Conservation (phyloP, 2,888 invertebrate genomes). For the Conops quadrifasciatus region DNA sequence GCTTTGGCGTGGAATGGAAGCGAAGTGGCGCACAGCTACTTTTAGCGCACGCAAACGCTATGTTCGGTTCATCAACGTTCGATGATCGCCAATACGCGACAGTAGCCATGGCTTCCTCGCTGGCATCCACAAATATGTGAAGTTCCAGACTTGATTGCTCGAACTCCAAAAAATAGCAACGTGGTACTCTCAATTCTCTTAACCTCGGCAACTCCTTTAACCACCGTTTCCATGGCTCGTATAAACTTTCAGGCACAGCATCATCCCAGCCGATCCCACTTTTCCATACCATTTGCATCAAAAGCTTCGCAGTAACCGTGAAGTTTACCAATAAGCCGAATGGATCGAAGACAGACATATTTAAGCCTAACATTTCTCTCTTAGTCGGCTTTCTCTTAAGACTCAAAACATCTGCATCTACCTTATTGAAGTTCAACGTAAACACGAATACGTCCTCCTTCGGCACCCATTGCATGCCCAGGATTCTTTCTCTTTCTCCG, state of each 20-base stretch:
- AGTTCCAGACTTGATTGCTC: slow-evolving; percentile 30
- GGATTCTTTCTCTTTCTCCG: too few relatives aligned
- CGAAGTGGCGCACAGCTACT: not conserved
- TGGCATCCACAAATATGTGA: slow-evolving; percentile 32
- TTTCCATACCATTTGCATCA: slow-evolving; percentile 36
- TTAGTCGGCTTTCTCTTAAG: slow-evolving; percentile 36
- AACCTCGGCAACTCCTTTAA: not conserved
- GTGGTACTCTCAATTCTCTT: slow-evolving; percentile 4
- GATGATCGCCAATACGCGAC: slow-evolving; percentile 9
- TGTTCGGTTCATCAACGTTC: not conserved
- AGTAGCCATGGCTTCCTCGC: slow-evolving; percentile 27
- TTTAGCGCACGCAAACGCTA: not conserved
- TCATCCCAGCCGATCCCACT: slow-evolving; percentile 39
- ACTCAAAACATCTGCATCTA: not conserved
- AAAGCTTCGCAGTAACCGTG: slow-evolving; percentile 38
- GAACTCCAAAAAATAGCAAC: slow-evolving; percentile 20
- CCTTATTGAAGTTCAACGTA: not conserved
- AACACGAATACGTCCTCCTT: not conserved
- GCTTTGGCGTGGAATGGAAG: not conserved
- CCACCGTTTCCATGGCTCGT: slow-evolving; percentile 15
- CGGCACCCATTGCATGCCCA: not conserved
- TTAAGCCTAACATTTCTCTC: slow-evolving; percentile 26
- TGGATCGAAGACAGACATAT: slow-evolving; percentile 37
- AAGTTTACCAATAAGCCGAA: slow-evolving; percentile 46
- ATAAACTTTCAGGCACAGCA: slow-evolving; percentile 20